Percentiles rank a stretch among this genome's conserved stretches.
Evolutionary conservation across 2,113 vertebrate species (phyloP).

Genomic region (Vidua macroura): DNA sequence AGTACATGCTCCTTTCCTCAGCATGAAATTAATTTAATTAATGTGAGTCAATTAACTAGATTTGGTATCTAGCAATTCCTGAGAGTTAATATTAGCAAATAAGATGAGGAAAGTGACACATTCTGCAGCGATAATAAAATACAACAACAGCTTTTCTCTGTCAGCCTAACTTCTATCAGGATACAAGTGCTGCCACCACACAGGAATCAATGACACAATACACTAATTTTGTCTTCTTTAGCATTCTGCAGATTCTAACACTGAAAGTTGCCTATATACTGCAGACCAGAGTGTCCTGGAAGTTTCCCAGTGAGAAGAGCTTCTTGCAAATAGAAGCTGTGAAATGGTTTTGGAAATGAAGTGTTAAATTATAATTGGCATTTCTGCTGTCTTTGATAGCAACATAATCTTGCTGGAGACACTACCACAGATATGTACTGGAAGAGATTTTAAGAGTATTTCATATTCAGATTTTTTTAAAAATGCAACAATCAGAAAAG

Average conservation of each 20-base stretch:
- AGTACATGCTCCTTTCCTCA: not conserved
- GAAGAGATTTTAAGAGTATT: not conserved
- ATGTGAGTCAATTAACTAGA: slow-evolving; percentile 20
- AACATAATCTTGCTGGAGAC: not conserved
- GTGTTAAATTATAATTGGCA: not conserved
- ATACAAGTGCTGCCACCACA: not conserved
- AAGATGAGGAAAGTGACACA: not conserved
- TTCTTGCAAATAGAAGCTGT: not conserved
- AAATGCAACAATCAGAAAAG: not conserved
- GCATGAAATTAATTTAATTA: slow-evolving; percentile 6
- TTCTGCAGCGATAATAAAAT: not conserved
- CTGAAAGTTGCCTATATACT: not conserved
- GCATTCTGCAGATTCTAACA: not conserved
- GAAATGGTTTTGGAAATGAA: not conserved
- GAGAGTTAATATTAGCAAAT: not conserved
- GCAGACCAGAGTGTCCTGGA: not conserved
- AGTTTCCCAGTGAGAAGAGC: not conserved
- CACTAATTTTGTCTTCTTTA: not conserved
- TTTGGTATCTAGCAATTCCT: not conserved
- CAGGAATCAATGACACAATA: not conserved
- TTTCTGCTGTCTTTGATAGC: not conserved
- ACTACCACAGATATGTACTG: not conserved
- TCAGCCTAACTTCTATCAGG: not conserved
- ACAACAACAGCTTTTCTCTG: not conserved
- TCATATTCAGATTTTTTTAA: not conserved